Base-by-base conservation (phyloP, 2,113 vertebrate species). In the Camelus bactrianus region DNA sequence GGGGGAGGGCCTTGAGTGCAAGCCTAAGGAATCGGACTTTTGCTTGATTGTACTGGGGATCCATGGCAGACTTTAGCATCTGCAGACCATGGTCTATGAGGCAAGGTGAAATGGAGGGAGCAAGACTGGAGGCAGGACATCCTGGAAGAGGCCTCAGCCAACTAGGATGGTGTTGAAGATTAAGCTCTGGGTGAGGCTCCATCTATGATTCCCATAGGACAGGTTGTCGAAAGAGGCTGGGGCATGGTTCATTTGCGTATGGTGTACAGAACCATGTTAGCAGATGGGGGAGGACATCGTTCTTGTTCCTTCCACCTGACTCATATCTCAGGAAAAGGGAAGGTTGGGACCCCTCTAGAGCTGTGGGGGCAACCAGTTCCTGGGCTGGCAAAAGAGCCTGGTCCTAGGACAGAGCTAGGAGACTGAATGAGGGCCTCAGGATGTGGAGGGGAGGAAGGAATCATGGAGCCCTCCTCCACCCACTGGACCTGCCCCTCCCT, bases 271-370 rank as follows among this genome's bases (percentile, higher is more conserved):
- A 84, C 42, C 26, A n/a, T 17, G 65, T 56, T 79, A 52, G 64
- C 19, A 75, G 24, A 13, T 6, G 64, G 42, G 35, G 67, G n/a
- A 65, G 60, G 42, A 17, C 10, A 50, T 32, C 84, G 52, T 89
- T 89, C 48, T 70, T 19, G 73, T 70, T 92, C 73, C 64, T 85
- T 87, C 79, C 5, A 38, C 42, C 79, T 95, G 69, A 54, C 62
- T 67, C 10, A 32, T 75, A 65, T 95, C 70, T 89, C 58, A 76
- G 85, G 72, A 76, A 65, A 70, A 91, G 64, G 42, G 73, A 75
- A 82, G 32, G 15, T 4, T 67, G n/a, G 26, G 54, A 73, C 14
- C 42, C 32, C 14, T 28, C 69, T 46, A 62, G 20, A 48, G 72
- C 28, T 75, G 10, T 58, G 8, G 26, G 15, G 3, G 26, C 12